A percentile compares a stretch with the other conserved stretches of the same genome.
phyloP scores from a whole-genome alignment of 1,140 invertebrate genomes.

The Ptiloglossa arizonensis region DNA sequence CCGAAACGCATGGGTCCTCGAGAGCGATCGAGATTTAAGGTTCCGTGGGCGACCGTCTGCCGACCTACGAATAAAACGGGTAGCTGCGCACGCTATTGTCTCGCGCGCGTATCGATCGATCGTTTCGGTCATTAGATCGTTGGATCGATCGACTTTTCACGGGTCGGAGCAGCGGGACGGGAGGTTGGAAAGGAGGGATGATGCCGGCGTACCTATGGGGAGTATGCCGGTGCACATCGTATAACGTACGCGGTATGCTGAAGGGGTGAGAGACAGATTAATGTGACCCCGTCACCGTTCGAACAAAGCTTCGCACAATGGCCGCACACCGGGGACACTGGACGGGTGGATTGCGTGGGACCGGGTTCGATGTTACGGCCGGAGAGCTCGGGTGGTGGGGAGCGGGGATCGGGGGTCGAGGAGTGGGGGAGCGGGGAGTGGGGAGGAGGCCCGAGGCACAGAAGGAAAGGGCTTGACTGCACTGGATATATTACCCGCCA shows the following conservation, averaged over 20 bases:
- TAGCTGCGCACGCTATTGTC: conserved; percentile 1
- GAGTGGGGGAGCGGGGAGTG: conserved; percentile 60
- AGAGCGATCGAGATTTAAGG: conserved; percentile 56
- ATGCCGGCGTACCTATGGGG: conserved; percentile 56
- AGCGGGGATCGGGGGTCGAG: conserved; percentile 59
- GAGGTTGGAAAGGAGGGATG: conserved; percentile 35
- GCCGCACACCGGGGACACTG: conserved; percentile 75
- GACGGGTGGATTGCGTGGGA: conserved; percentile 60
- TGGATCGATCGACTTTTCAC: conserved; percentile 61
- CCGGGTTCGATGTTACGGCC: conserved; percentile 59
- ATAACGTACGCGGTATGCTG: conserved; percentile 71
- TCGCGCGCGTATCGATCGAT: conserved; percentile 53
- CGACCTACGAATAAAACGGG: neutral
- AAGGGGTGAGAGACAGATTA: conserved; percentile 80
- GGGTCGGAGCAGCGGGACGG: conserved; percentile 17
- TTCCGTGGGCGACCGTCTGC: neutral
- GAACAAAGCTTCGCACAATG: conserved; percentile 81
- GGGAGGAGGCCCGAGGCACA: conserved; percentile 41
- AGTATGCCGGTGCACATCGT: conserved; percentile 64
- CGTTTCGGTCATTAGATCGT: conserved; percentile 41
- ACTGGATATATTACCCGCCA: conserved; percentile 76
- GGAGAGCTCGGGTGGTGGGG: too few species aligned
- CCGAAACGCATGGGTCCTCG: conserved; percentile 37
- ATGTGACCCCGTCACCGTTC: conserved; percentile 80
- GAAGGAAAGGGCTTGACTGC: conserved; percentile 70